These are phyloP conservation scores for Neotoxoptera formosana DNA, from an alignment of 1,140 invertebrate genomes.

Conservation along the genomic window DNA sequence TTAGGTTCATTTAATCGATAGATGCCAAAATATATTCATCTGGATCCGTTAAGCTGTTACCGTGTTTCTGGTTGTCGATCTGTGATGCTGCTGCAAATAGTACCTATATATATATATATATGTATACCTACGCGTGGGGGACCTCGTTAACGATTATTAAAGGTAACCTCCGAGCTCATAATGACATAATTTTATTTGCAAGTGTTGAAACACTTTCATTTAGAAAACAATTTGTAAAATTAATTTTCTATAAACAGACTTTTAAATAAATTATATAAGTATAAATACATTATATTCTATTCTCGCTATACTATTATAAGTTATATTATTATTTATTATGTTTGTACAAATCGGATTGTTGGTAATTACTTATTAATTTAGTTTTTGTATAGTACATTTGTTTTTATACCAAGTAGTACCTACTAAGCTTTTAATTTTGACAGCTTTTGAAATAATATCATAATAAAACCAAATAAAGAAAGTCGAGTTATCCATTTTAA, in stretches of 20 bases:
- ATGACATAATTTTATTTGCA: not conserved
- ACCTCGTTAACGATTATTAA: not conserved
- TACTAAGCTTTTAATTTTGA: not conserved
- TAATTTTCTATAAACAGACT: not conserved
- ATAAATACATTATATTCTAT: not conserved
- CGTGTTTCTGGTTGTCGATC: not conserved
- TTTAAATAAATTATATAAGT: not conserved
- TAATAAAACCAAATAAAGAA: too few species aligned
- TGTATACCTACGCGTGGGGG: too few species aligned
- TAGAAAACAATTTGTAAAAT: not conserved
- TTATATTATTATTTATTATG: not conserved
- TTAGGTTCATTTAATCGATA: too few species aligned
- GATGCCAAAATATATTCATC: not conserved
- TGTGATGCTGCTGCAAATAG: not conserved
- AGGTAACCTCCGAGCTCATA: not conserved
- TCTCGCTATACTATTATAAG: not conserved
- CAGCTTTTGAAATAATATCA: too few species aligned
- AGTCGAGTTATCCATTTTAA: too few species aligned
- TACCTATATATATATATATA: too few species aligned
- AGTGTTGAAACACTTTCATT: not conserved
- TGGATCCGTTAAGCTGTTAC: not conserved
- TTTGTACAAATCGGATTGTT: not conserved
- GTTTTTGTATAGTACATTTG: not conserved
- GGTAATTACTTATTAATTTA: not conserved
- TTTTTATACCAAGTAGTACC: not conserved